These are phyloP conservation scores for Cryptus viduatorius DNA, from an alignment of 2,888 invertebrate genomes.

Conservation along the genomic window DNA sequence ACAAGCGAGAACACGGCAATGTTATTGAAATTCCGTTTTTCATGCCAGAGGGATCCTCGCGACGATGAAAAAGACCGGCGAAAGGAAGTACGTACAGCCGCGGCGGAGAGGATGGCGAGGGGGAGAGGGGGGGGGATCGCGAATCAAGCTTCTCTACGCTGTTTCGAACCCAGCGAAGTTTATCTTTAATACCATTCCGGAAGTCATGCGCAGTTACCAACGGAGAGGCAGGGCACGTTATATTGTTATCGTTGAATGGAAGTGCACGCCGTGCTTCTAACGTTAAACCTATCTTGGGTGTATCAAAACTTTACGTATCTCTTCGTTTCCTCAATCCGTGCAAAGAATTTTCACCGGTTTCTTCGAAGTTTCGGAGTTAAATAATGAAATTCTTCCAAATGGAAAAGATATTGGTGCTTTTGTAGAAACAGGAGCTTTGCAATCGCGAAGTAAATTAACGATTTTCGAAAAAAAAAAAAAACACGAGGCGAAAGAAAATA, in stretches of 20 bases:
- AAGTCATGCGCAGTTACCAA: conserved; percentile 53
- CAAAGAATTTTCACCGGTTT: conserved; percentile 16
- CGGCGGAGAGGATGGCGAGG: conserved; percentile 13
- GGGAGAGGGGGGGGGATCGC: conserved; percentile 29
- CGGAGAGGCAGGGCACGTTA: conserved; percentile 38
- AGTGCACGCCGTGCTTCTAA: conserved; percentile 39
- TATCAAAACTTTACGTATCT: conserved; percentile 26
- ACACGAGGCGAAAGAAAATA: too few relatives aligned
- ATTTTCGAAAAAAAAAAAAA: background rate
- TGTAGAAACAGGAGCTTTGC: background rate
- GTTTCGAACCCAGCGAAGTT: conserved; percentile 36
- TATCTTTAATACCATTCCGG: conserved; percentile 61
- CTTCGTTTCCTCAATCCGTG: conserved; percentile 10
- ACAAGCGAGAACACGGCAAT: conserved; percentile 60
- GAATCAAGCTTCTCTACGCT: conserved; percentile 48
- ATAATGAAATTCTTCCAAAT: background rate
- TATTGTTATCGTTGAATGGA: conserved; percentile 46
- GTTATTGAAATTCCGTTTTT: conserved; percentile 67
- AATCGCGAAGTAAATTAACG: background rate
- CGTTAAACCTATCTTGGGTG: conserved; percentile 32
- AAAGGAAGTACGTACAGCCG: conserved; percentile 10
- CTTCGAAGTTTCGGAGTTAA: background rate
- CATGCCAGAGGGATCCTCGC: conserved; percentile 36
- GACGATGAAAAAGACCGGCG: conserved; percentile 33
- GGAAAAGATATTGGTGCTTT: background rate